Evolutionary conservation across 1,140 invertebrate genomes (phyloP).

Genomic region (Drosophila sp.): DNA sequence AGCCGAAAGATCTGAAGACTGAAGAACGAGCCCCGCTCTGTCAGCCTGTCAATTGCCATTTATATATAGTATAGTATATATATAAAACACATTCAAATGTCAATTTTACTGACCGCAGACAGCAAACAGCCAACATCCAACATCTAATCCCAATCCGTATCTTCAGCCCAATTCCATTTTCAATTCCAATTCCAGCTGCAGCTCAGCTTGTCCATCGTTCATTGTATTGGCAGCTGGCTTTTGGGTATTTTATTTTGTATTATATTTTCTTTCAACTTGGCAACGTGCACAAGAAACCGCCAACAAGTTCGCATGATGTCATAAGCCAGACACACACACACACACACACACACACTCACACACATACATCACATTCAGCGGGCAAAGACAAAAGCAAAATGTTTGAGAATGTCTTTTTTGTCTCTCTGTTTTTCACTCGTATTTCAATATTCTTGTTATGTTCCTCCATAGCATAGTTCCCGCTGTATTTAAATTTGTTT

Average conservation of each 20-base stretch:
- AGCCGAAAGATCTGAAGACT: slow-evolving; percentile 15
- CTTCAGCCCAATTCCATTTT: background rate
- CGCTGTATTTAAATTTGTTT: background rate
- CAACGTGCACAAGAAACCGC: slow-evolving; percentile 22
- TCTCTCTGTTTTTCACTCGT: background rate
- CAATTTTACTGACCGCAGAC: slow-evolving; percentile 49
- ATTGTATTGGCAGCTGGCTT: slow-evolving; percentile 54
- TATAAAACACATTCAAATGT: slow-evolving; percentile 82
- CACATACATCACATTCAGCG: slow-evolving; percentile 4
- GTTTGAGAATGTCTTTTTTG: slow-evolving; percentile 10
- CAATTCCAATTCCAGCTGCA: slow-evolving; percentile 5
- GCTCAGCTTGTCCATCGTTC: slow-evolving; percentile 26
- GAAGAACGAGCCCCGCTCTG: slow-evolving; percentile 10
- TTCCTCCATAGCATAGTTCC: background rate
- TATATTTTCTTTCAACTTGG: slow-evolving; percentile 3
- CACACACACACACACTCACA: background rate
- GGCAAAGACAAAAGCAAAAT: slow-evolving; percentile 30
- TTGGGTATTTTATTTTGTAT: slow-evolving; percentile 26
- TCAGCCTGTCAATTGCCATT: slow-evolving; percentile 75
- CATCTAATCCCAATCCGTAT: slow-evolving; percentile 17
- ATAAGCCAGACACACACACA: slow-evolving; percentile 41
- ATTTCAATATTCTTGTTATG: slow-evolving; percentile 8
- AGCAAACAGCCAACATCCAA: too few relatives aligned
- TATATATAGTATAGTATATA: too few relatives aligned
- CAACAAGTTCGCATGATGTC: slow-evolving; percentile 57